Evolutionary conservation across 1,140 invertebrate genomes (phyloP), one percentile per base, ranked within the genome.

Genomic region (Drosophila kikkawai): DNA sequence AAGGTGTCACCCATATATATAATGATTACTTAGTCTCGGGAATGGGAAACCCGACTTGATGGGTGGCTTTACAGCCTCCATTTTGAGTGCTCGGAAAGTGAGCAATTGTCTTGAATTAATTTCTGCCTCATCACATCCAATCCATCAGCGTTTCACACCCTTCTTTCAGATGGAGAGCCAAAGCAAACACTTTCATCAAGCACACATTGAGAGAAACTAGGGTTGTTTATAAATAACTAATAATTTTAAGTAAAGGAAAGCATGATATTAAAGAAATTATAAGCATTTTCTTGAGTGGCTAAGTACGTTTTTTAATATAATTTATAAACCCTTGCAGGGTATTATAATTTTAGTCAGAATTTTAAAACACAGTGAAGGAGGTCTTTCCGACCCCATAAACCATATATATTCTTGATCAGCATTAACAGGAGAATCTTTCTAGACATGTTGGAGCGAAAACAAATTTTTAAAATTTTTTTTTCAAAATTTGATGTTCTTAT

Each of bases 61-160:
- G 71, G 71, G 71, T 78, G 75, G 57, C 56, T 61, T 48, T 17
- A 34, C 39, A 44, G 47, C 66, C 67, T 29, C 59, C 73, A 66
- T 79, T 75, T 68, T 67, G 59, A 57, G 39, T 53, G 47, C 42
- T 45, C n/a, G 44, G 79, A 84, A 87, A 91, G 80, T 91, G 87
- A 87, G 71, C 88, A 91, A 91, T 91, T 91, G 87, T 88, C 88
- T 91, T 91, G 80, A 91, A 91, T 91, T 91, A 87, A 91, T 91
- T 87, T 81, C 77, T 73, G 69, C 84, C 73, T 68, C 80, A 82
- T 73, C 82, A 82, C 66, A 73, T 45, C 41, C 59, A 36, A 48
- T 50, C 67, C 56, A 63, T 39, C 37, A 58, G 26, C 12, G 57
- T 65, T 88, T 83, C 73, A 87, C 80, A 75, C 81, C 81, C 81